Conservation (phyloP, 2,113 vertebrate species). For the Ictalurus furcatus region DNA sequence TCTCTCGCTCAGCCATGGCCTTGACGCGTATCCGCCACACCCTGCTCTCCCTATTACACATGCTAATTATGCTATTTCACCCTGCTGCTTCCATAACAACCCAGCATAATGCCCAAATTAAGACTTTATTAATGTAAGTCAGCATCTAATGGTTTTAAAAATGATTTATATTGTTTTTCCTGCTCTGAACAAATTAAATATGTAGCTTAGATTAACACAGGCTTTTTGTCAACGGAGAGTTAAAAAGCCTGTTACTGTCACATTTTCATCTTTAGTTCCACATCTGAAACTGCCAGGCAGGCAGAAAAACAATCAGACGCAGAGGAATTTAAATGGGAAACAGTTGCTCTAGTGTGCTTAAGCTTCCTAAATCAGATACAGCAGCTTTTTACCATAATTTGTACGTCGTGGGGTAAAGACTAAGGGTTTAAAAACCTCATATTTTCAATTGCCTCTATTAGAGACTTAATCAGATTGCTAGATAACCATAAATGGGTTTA, state of each 20-base stretch:
- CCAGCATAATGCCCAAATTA: conserved; percentile 99
- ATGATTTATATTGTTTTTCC: conserved; percentile 99
- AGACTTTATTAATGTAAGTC: conserved; percentile 99
- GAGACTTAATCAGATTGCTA: conserved; percentile 1
- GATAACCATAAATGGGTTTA: neutral
- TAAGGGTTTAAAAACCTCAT: neutral
- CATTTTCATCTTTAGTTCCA: conserved; percentile 90
- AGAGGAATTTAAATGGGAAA: conserved; percentile 67
- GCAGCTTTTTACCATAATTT: conserved; percentile 22
- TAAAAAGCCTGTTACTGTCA: conserved; percentile 93
- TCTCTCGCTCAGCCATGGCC: conserved; percentile 46
- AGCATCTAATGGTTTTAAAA: conserved; percentile 99
- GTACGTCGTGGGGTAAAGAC: conserved; percentile 7
- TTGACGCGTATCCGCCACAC: conserved; percentile 67
- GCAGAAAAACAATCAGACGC: conserved; percentile 77
- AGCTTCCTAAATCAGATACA: conserved; percentile 3
- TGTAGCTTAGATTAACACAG: conserved; percentile 99
- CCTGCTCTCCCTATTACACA: conserved; percentile 97
- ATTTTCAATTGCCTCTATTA: conserved; percentile 22
- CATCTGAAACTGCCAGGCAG: conserved; percentile 79
- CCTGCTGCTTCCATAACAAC: conserved; percentile 99
- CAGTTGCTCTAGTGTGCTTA: neutral
- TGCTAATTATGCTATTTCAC: conserved; percentile 99
- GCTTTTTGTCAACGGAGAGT: conserved; percentile 95
- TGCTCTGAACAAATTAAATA: conserved; percentile 99